These are phyloP conservation scores for Lumbricus terrestris DNA, from an alignment of 2,888 invertebrate species.

Conservation along the genomic window DNA sequence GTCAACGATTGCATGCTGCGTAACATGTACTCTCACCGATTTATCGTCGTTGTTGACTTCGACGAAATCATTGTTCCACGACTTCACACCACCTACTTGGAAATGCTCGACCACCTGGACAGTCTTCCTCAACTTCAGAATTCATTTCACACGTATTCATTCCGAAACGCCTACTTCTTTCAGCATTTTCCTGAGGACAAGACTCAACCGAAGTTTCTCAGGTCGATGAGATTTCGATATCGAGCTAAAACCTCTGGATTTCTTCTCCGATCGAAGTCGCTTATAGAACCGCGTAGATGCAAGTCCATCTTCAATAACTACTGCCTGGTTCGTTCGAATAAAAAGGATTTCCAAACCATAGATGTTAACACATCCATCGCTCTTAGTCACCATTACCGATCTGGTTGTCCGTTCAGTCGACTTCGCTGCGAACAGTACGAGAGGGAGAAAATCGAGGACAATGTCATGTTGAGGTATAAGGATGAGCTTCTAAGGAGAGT, in stretches of 20 bases:
- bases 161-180: conserved; percentile 34
- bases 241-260: conserved; percentile 16
- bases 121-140: conserved; percentile 6
- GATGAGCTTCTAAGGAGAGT: neutral
- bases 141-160: conserved; percentile 28
- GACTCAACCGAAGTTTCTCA: conserved; percentile 7
- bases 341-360: conserved; percentile 25
- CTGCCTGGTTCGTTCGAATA: conserved; percentile 29
- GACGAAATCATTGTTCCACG: conserved; percentile 29
- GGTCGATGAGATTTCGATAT: neutral
- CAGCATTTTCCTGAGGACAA: conserved; percentile 20
- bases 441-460: neutral
- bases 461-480: neutral
- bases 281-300: conserved; percentile 32
- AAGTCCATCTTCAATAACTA: conserved; percentile 37
- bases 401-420: neutral
- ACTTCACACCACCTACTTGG: conserved; percentile 24
- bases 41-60: conserved; percentile 19
- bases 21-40: conserved; percentile 30
- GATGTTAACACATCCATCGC: conserved; percentile 17
- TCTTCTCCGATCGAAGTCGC: conserved; percentile 26
- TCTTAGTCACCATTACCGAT: neutral
- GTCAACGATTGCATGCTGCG: conserved; percentile 40
- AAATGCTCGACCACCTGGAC: conserved; percentile 26
- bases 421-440: neutral